Base-by-base conservation (phyloP, 2,888 invertebrate genomes). In the Cryptosula pallasiana region DNA sequence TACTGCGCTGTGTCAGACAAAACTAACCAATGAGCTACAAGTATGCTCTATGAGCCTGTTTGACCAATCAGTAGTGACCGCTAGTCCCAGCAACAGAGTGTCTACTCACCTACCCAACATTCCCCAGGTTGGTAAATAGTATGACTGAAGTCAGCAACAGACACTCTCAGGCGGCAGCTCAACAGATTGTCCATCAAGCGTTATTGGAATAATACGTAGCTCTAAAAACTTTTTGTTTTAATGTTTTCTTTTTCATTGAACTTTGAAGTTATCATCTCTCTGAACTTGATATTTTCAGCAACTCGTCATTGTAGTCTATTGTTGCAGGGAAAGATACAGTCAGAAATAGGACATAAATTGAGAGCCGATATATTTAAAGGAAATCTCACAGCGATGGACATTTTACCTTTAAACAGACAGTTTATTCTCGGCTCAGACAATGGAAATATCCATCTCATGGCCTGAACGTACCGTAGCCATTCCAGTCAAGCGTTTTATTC, bases 341-440 rank as follows among this genome's bases (percentile, higher is more conserved):
- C 25, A 32, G 32, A 9, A 16, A 5, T 32, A 32, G 63, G 63
- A 29, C 93, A 93, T 13, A 92, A 82, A 82, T 87, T 97, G 20
- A 89, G 93, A 36, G 90, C 93, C 0, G 96, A 96, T 81, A 91
- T 92, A 1, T 93, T 97, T 83, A 92, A 91, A 80, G 97, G 97
- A 3, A 91, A 94, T 9, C 88, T 98, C 20, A 95, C 96, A 13
- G 91, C 93, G 63, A 91, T 97, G 90, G 89, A 92, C 0, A 89
- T 95, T 57, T 86, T 98, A 77, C 95, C 96, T 1, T 87, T 95
- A 2, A 98, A 98, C 85, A 89, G 94, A 79, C 88, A 95, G 73
- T 87, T 98, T 72, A 87, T 99, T 29, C 87, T 97, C 32, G 98
- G 96, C 16, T 92, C 95, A 57, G 97, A 96, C 81, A 93, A 92